These are phyloP conservation scores for Rhizoglyphus robini DNA, from an alignment of 1,140 invertebrate genomes.

Conservation along the genomic window DNA sequence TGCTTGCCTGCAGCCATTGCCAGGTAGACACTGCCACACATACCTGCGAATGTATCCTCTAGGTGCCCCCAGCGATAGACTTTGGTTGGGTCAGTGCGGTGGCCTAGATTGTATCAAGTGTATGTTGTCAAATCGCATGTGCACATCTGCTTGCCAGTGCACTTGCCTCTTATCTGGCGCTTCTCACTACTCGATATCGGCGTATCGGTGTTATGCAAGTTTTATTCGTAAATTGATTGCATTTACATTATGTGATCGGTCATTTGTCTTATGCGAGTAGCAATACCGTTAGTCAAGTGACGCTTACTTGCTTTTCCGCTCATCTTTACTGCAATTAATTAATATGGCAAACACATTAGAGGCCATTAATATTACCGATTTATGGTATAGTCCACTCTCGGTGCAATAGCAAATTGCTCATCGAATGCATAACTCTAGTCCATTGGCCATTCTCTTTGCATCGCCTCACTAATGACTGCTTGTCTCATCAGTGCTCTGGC, in stretches of 20 bases:
- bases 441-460: neutral
- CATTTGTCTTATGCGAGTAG: no score
- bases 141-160: neutral
- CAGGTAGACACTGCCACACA: neutral
- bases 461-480: neutral
- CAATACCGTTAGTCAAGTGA: neutral
- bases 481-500: neutral
- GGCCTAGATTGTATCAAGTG: neutral
- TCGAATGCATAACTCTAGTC: neutral
- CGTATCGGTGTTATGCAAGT: no score
- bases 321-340: neutral
- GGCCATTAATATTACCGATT: neutral
- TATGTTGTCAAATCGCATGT: neutral
- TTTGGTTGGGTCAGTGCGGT: neutral
- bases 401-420: no score
- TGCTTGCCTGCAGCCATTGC: neutral
- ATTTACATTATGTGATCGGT: no score
- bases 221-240: no score
- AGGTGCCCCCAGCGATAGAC: neutral
- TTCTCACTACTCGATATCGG: no score
- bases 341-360: neutral
- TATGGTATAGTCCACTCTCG: neutral
- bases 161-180: no score
- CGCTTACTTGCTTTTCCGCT: neutral
- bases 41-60: neutral